Evolutionary conservation across 2,113 vertebrate species (phyloP), one percentile per base, ranked within the genome.

Genomic region (Rhadina sibilatrix): DNA sequence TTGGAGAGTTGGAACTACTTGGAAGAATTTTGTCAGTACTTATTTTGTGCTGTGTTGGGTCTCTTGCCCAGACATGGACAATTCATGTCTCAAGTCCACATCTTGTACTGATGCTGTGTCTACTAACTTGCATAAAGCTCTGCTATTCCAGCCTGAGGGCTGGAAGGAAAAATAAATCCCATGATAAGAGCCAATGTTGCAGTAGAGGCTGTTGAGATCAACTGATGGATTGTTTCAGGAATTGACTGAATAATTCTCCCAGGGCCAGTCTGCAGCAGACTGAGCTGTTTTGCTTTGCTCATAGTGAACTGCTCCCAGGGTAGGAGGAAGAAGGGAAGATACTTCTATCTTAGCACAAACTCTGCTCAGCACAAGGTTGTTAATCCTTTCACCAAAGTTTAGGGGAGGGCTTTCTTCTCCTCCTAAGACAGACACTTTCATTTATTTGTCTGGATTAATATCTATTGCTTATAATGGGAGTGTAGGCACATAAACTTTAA

Each of bases 141-240:
- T 93, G 28, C 31, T 82, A 17, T 49, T 71, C 35, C 72, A 72
- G 74, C 84, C 47, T 52, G 47, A 89, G 65, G 88, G 71, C 30
- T 89, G 30, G 23, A 77, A 69, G 50, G 82, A 83, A 93, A 90
- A 56, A 85, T 65, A 93, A 92, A 93, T 65, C 72, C 68, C 47
- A 12, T 59, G 38, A 30, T 66, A 86, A 83, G 59, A 61, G 15
- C 6, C 83, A 83, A 28, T 59, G 54, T 57, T 88, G 33, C 35
- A 90, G 63, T 6, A 70, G 54, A 77, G 16, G 54, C 42, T 44
- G 31, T 76, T 83, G 79, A 92, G 54, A 90, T 86, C 60, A 80
- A 7, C 68, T 74, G 83, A 63, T 83, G 60, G 64, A 83, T 74
- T 59, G 64, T 88, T 91, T 70, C 87, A 79, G 54, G 68, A 92